A percentile compares a stretch with the other conserved stretches of the same genome.
These are phyloP conservation scores for Drosophila histrio DNA, from an alignment of 2,888 invertebrate genomes.

Conservation along the genomic window DNA sequence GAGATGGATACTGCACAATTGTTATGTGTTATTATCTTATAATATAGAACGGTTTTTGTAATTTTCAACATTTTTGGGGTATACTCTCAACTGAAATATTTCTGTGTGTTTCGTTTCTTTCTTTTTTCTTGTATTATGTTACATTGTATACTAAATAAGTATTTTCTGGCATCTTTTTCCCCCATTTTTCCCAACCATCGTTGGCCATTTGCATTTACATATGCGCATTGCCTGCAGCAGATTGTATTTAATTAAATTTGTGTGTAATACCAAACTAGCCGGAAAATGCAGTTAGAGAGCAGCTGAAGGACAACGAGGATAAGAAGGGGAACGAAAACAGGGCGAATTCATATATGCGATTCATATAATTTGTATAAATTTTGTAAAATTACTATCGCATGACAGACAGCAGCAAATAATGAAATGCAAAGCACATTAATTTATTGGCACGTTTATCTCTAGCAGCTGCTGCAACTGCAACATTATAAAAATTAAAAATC, in stretches of 20 bases:
- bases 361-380: slow-evolving; percentile 25
- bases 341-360: slow-evolving; percentile 7
- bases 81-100: neutral
- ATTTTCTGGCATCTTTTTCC: slow-evolving; percentile 37
- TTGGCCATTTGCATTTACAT: slow-evolving; percentile 59
- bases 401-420: slow-evolving; percentile 63
- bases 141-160: slow-evolving; percentile 50
- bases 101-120: neutral
- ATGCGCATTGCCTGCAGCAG: slow-evolving; percentile 65
- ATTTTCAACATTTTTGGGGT: too few relatives aligned
- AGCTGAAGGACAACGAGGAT: slow-evolving; percentile 20
- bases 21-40: too few relatives aligned
- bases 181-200: slow-evolving; percentile 2
- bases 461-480: slow-evolving; percentile 38
- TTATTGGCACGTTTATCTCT: slow-evolving; percentile 74
- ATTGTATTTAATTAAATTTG: slow-evolving; percentile 73
- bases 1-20: too few relatives aligned
- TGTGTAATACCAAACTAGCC: slow-evolving; percentile 57
- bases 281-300: slow-evolving; percentile 47
- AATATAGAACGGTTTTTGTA: too few relatives aligned
- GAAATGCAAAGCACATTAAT: slow-evolving; percentile 72
- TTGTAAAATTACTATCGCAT: slow-evolving; percentile 37
- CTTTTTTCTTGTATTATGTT: slow-evolving; percentile 10
- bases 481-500: slow-evolving; percentile 54
- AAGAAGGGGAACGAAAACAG: neutral